Conservation (phyloP, 2,113 vertebrate genomes). For the Charina bottae region DNA sequence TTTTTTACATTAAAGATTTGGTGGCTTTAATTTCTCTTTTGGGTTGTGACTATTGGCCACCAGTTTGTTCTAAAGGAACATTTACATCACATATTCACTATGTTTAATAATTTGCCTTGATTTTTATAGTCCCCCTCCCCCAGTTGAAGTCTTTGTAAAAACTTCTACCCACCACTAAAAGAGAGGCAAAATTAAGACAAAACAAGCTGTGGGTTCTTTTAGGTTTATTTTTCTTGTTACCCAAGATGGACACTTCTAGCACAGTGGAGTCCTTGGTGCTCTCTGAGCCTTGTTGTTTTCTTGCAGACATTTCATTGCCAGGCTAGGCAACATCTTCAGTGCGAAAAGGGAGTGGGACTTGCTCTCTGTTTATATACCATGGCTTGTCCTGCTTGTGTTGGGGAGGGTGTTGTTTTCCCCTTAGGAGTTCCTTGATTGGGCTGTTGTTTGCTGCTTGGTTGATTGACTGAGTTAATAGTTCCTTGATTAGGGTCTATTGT, state of each 20-base stretch:
- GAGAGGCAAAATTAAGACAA: neutral
- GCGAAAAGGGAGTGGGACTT: no score
- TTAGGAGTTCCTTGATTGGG: no score
- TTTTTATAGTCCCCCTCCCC: neutral
- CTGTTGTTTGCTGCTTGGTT: no score
- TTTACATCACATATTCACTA: neutral
- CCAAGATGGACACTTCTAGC: neutral
- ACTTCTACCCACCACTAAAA: neutral
- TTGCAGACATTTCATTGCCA: no score
- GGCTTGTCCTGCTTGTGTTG: no score
- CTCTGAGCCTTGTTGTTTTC: no score
- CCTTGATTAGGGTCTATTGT: no score
- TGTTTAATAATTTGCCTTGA: neutral
- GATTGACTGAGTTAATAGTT: no score
- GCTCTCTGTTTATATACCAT: no score
- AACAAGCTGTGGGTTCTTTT: neutral
- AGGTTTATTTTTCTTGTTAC: neutral
- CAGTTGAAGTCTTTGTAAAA: neutral
- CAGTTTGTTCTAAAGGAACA: neutral
- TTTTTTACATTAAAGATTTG: neutral
- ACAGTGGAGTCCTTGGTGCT: no score
- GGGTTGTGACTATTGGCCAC: neutral
- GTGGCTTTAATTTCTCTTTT: neutral
- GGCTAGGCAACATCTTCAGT: no score
- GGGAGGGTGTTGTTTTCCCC: no score